phyloP scores from a whole-genome alignment of 2,888 invertebrate genomes.

The Cyaniris semiargus region DNA sequence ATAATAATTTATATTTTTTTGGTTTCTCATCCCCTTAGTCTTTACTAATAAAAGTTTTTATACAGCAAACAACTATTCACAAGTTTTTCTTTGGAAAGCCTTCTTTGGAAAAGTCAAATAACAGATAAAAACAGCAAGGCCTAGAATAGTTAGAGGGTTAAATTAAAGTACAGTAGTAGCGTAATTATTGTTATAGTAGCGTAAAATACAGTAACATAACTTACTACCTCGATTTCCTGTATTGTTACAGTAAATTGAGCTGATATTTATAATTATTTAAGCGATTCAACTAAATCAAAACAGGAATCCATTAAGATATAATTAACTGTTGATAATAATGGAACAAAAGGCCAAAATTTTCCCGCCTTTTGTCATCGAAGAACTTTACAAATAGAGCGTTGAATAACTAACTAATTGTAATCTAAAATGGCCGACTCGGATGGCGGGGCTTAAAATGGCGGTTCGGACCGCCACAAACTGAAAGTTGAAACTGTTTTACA shows the following conservation, averaged over 20 bases:
- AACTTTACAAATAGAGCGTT: constrained; percentile 10
- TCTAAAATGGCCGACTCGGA: constrained; percentile 9
- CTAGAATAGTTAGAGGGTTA: not conserved
- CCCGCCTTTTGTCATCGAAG: constrained; percentile 1
- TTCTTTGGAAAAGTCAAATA: too few species aligned
- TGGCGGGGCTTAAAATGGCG: constrained; percentile 20
- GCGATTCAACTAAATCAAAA: not conserved
- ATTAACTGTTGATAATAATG: not conserved
- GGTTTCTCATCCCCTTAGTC: too few species aligned
- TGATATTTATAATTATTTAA: not conserved
- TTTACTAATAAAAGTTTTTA: too few species aligned
- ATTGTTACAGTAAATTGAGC: not conserved
- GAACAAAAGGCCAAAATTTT: constrained; percentile 7
- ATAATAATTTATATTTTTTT: too few species aligned
- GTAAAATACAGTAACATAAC: not conserved
- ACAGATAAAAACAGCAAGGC: too few species aligned
- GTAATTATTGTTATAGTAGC: too few species aligned
- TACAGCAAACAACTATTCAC: too few species aligned
- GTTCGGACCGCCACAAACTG: constrained; percentile 2
- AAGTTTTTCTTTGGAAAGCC: too few species aligned
- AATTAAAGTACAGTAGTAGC: not conserved
- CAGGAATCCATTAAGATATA: not conserved
- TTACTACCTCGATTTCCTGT: not conserved
- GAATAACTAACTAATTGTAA: constrained; percentile 16
- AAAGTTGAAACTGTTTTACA: constrained; percentile 1